Conservation (phyloP, 2,888 invertebrate genomes). For the Drosophila eohydei region DNA sequence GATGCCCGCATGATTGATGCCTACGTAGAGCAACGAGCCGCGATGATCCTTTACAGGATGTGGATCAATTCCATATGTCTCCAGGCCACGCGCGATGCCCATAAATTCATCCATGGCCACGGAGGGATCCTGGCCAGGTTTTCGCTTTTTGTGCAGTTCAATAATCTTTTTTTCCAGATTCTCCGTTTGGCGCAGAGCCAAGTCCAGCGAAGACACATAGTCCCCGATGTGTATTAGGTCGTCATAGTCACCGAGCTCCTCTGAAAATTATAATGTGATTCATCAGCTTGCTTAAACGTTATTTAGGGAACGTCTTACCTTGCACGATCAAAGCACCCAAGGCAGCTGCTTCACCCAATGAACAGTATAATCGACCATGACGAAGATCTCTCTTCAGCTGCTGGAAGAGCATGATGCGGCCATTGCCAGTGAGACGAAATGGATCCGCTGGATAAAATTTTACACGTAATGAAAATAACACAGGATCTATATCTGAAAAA, state of each 20-base stretch:
- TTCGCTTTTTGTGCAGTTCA: slow-evolving; percentile 94
- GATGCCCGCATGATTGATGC: slow-evolving; percentile 97
- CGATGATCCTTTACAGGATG: slow-evolving; percentile 99
- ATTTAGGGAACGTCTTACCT: slow-evolving; percentile 86
- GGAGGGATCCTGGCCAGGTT: slow-evolving; percentile 93
- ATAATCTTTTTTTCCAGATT: slow-evolving; percentile 96
- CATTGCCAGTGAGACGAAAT: slow-evolving; percentile 95
- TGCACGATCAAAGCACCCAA: slow-evolving; percentile 96
- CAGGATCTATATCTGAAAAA: slow-evolving; percentile 92
- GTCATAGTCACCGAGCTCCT: slow-evolving; percentile 97
- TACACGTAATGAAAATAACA: slow-evolving; percentile 97
- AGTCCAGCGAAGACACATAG: slow-evolving; percentile 95
- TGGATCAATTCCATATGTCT: slow-evolving; percentile 99
- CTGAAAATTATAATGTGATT: slow-evolving; percentile 86
- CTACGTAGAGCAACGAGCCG: slow-evolving; percentile 95
- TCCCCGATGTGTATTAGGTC: slow-evolving; percentile 94
- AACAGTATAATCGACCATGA: slow-evolving; percentile 97
- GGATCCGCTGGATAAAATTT: slow-evolving; percentile 99
- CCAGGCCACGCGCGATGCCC: slow-evolving; percentile 94
- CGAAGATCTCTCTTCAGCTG: slow-evolving; percentile 97
- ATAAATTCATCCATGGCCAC: slow-evolving; percentile 96
- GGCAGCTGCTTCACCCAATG: slow-evolving; percentile 94
- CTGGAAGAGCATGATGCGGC: slow-evolving; percentile 97
- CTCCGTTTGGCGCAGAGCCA: slow-evolving; percentile 96
- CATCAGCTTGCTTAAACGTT: neutral